Evolutionary conservation across 2,888 invertebrate genomes (phyloP), one percentile per base, ranked within the genome.

Genomic region (Amblyjoppa proteus): DNA sequence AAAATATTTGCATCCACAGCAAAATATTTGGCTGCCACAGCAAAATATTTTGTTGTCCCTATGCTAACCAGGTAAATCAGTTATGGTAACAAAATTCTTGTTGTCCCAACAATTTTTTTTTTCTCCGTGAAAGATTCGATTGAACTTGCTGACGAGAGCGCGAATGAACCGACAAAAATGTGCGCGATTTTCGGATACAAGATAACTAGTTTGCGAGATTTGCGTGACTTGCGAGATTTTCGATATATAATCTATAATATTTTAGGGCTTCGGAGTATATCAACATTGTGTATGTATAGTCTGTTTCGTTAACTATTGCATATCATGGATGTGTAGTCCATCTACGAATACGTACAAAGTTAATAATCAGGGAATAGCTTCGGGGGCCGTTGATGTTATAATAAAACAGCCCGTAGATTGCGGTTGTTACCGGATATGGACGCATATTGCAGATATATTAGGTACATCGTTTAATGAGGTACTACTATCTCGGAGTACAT

Each of bases 321-420:
- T 34, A 41, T 45, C 3, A 38, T 31, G 28, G 49, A 68, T 78
- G 64, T 69, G 16, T 34, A 7, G 53, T 78, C 58, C 58, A 83
- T 85, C 75, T 49, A 49, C 75, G 25, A 79, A 82, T 83, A 79
- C 81, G 78, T 75, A 41, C 41, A 71, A 76, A 53, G 75, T 78
- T 83, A 83, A 82, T 83, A 75, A 85, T 71, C 53, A 71, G 58
- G 71, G n/a, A 41, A 53, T 71, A 68, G 71, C 38, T 51, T 25
- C 71, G 51, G 41, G 75, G 79, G 51, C 70, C 71, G 58, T 85
- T 85, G 68, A 78, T 70, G 78, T 83, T 85, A 45, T 64, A 61
- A 79, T 71, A 79, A 85, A 78, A 68, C 56, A 80, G 79, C 71
- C 38, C 68, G 28, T 31, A 79, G 64, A 51, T 77, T 76, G 58